Base-by-base conservation (phyloP, 2,888 invertebrate genomes). In the Barypeithes pellucidus region DNA sequence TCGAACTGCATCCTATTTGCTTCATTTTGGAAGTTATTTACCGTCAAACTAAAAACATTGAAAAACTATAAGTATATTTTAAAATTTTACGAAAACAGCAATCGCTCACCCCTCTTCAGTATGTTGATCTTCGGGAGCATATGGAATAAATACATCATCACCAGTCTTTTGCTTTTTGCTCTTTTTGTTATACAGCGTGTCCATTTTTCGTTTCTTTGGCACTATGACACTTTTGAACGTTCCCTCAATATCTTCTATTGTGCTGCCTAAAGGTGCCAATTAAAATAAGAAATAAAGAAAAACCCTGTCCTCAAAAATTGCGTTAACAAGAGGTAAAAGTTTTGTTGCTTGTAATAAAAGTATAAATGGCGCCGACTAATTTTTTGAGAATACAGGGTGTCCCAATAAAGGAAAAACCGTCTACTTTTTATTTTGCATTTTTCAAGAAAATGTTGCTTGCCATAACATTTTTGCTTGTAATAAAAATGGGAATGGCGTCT, bases 71-170 rank as follows among this genome's bases (percentile, higher is more conserved):
- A 39, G 39, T 16, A 1, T 16, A 47, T 4, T 47, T 11, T 47
- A 20, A 3, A 3, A 20, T 20, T 20, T 18, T 20, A 69, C 66
- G 18, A 67, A 62, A 73, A 59, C 9, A 67, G 52, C 60, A 57
- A 54, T 41, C 45, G n/a, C 85, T 86, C 85, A 94, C 93, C 94
- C 95, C 76, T 90, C 88, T 86, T 96, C 96, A 0, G 95, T 94
- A 79, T 95, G 93, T 82, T 92, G 93, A 85, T 98, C 96, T 43
- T 91, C 89, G 0, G 97, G 94, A 73, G 90, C 88, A 84, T 98
- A 97, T 2, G 95, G 93, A 78, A 98, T 92, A 84, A 93, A 98
- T 86, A 95, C 92, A 80, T 97, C 95, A 74, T 92, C 91, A 2
- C 87, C 87, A 47, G 87, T 85, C 75, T 87, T 87, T 61, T 81